These are phyloP conservation scores for Leptatherina wallacei DNA, from an alignment of 2,797 vertebrate genomes.

Conservation along the genomic window DNA sequence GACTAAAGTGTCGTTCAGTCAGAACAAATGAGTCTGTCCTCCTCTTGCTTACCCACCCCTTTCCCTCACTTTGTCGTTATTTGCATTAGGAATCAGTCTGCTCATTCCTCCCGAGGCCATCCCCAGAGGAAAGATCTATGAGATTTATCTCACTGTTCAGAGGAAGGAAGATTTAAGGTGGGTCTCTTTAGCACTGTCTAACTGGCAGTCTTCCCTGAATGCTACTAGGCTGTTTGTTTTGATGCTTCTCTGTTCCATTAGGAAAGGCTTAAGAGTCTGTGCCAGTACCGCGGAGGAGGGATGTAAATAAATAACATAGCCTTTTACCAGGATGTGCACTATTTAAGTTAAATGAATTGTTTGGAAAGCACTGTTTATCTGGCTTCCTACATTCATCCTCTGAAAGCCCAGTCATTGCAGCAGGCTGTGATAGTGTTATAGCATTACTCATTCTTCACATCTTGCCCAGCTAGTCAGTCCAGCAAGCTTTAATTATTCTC, in stretches of 20 bases:
- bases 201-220: slow-evolving; percentile 68
- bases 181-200: slow-evolving; percentile 74
- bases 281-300: slow-evolving; percentile 63
- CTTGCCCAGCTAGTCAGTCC: slow-evolving; percentile 37
- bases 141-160: slow-evolving; percentile 97
- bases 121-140: slow-evolving; percentile 98
- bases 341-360: slow-evolving; percentile 78
- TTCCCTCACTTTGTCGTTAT: slow-evolving; percentile 71
- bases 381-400: slow-evolving; percentile 45
- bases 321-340: slow-evolving; percentile 69
- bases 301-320: slow-evolving; percentile 77
- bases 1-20: slow-evolving; percentile 75
- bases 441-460: slow-evolving; percentile 50
- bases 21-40: slow-evolving; percentile 76
- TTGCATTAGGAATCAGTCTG: slow-evolving; percentile 94
- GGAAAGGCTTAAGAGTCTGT: slow-evolving; percentile 69
- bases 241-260: slow-evolving; percentile 78
- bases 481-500: slow-evolving; percentile 56
- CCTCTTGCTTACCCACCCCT: slow-evolving; percentile 16
- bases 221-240: slow-evolving; percentile 80
- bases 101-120: slow-evolving; percentile 98
- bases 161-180: slow-evolving; percentile 98
- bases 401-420: slow-evolving; percentile 39
- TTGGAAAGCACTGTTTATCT: slow-evolving; percentile 68
- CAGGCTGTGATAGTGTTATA: slow-evolving; percentile 34